These are phyloP conservation scores for Chelonia mydas DNA, from an alignment of 2,797 vertebrate genomes.

Conservation along the genomic window DNA sequence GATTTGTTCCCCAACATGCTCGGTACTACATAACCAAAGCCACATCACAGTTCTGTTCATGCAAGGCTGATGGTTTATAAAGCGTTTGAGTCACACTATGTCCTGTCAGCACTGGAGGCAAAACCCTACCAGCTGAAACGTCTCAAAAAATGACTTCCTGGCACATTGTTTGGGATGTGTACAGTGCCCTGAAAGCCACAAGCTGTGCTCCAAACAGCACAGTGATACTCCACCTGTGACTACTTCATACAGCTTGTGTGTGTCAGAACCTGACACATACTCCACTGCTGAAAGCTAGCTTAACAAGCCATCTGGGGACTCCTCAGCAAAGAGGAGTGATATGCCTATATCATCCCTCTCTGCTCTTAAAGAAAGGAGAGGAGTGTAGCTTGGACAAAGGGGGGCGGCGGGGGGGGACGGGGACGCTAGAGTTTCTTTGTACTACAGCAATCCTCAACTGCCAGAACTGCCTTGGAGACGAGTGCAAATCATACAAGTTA, in stretches of 20 bases:
- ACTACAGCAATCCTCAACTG: background rate
- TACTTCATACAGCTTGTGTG: accelerated
- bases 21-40: background rate
- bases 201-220: background rate
- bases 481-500: background rate
- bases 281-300: background rate
- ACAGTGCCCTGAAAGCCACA: background rate
- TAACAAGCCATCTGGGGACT: background rate
- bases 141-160: background rate
- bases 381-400: background rate
- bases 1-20: background rate
- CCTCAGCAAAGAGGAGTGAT: accelerated
- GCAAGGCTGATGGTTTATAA: accelerated
- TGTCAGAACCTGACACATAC: accelerated
- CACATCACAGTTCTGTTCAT: background rate
- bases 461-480: background rate
- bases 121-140: background rate
- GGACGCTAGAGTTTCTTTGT: background rate
- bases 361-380: background rate
- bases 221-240: too few species aligned
- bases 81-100: background rate
- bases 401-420: too few species aligned
- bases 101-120: background rate
- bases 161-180: background rate
- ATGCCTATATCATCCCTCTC: background rate